Evolutionary conservation across 2,888 invertebrate genomes (phyloP), one percentile per base, ranked within the genome.

Genomic region (Sinelater perroti): DNA sequence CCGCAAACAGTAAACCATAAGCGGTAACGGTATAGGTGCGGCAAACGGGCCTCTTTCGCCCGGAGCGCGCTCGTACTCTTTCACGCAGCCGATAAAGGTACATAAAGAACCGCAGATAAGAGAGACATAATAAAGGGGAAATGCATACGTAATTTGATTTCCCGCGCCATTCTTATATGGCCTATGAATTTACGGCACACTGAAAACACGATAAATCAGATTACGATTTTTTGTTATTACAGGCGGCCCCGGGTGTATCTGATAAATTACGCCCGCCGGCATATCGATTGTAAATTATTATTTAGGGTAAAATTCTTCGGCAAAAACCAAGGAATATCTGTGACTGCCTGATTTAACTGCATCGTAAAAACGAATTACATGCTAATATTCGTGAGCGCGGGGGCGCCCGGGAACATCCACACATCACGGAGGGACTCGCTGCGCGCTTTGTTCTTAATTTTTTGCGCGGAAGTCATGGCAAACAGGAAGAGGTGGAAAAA

Each of bases 81-180:
- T 70, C 67, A 69, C 66, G 63, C 60, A 65, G 50, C 67, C 67
- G 72, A 72, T 72, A 69, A 68, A 72, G 72, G 74, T 72, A 72
- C 71, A 73, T 73, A 73, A 73, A 74, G 72, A 70, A 69, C 68
- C 70, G 57, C 68, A 68, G 72, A 73, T 72, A 72, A 74, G 71
- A 64, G 64, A 68, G 69, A 70, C 71, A 72, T 71, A 72, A 72
- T 72, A 72, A 68, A 66, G 64, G 69, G 73, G 72, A 73, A 74
- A 73, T 73, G 75, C 75, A 76, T 75, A 74, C 74, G 75, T 76
- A 76, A 76, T 76, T 76, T 75, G 74, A 75, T 75, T 75, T 74
- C 73, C 73, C 65, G 53, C 56, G 51, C 68, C 67, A 67, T 66
- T 61, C 56, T 63, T 63, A 58, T 59, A 65, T 62, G 59, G 64